Evolutionary conservation across 2,113 vertebrate species (phyloP).

Genomic region (Heliornis fulica): DNA sequence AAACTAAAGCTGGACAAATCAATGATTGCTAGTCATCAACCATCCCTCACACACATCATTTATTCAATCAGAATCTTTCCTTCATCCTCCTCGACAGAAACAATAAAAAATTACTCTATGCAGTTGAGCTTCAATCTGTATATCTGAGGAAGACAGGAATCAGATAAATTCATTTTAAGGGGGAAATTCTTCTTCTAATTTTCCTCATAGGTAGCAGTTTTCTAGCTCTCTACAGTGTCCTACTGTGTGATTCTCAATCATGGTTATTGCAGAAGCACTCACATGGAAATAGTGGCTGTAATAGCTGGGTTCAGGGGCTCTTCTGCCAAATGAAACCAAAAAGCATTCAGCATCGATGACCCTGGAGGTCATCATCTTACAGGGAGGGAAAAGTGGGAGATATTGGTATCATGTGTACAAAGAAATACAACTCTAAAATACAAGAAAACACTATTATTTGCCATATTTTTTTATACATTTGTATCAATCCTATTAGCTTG

Average conservation of each 20-base stretch:
- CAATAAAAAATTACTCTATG: conserved; percentile 29
- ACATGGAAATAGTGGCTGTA: background rate
- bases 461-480: background rate
- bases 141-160: conserved; percentile 29
- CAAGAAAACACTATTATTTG: background rate
- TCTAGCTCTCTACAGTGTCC: background rate
- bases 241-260: background rate
- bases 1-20: conserved; percentile 36
- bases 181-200: conserved; percentile 12
- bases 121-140: conserved; percentile 29
- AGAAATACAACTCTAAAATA: background rate
- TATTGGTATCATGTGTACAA: background rate
- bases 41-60: conserved; percentile 37
- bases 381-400: background rate
- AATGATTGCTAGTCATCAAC: conserved; percentile 34
- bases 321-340: conserved; percentile 8
- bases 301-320: background rate
- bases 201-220: conserved; percentile 3
- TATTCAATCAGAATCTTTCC: conserved; percentile 46
- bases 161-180: conserved; percentile 47
- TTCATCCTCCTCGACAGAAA: conserved; percentile 17
- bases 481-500: background rate
- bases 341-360: background rate
- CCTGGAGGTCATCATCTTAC: background rate
- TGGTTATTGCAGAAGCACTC: conserved; percentile 4